Base-by-base conservation (phyloP, 2,113 vertebrate genomes). In the Rhodinocichla rosea region DNA sequence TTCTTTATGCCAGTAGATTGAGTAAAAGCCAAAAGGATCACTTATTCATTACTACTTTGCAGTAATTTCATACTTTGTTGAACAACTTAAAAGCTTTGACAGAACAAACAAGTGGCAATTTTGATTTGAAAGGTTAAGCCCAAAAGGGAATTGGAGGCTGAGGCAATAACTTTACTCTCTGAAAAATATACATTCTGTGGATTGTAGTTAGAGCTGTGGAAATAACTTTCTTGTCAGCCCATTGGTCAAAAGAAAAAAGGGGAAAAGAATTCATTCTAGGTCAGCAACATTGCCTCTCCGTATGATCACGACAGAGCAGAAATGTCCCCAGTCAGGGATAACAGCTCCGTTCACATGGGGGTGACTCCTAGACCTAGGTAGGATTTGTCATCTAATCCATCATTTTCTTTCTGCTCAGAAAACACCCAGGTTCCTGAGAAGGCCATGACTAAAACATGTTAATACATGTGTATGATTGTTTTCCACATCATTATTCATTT, bases 61-160 rank as follows among this genome's bases (percentile, higher is more conserved):
- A 77, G 76, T 63, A 7, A 56, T 90, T 95, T 93, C 68, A 88
- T 95, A 93, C 76, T 90, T 93, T 77, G 52, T 45, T 86, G 78
- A 91, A 55, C 78, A 91, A 88, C 75, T 90, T 96, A 52, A 96
- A 96, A 97, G 82, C 78, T 56, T 63, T 32, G 33, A 59, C 47
- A 94, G 84, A 94, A 88, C 84, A 96, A 92, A 91, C 81, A 76
- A 85, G 39, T 26, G 39, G 75, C 82, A 88, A 90, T 88, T 96
- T 85, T 79, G 49, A 78, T 92, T 84, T 90, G 75, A 95, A 94
- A 95, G 39, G 70, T 88, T 93, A 86, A 90, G 19, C 60, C 56
- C 35, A 9, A 91, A 87, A 77, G 57, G 76, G 79, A 96, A 68
- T 47, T 80, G 76, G 49, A 15, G 1, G 47, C n/a, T 49, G 53